These are phyloP conservation scores for Sarcophilus harrisii DNA, from an alignment of 2,797 vertebrate species.

Conservation along the genomic window DNA sequence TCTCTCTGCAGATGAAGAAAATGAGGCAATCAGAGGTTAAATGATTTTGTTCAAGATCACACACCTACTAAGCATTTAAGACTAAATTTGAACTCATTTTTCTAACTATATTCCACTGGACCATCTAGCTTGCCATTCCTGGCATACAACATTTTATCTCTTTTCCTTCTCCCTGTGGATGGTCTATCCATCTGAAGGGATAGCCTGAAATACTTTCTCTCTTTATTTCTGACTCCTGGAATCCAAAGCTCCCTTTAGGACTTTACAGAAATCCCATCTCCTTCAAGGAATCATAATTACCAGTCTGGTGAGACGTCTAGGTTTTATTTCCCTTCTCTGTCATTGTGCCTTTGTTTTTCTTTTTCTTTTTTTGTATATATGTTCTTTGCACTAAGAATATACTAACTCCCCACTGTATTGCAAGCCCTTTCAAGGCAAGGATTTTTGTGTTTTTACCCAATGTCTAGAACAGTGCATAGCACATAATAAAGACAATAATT, in stretches of 20 bases:
- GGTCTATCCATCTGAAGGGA: neutral
- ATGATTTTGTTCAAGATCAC: neutral
- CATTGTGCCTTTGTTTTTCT: neutral
- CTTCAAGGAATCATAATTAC: neutral
- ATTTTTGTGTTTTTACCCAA: conserved; percentile 2
- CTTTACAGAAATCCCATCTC: neutral
- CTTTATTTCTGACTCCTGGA: neutral
- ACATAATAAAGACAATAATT: neutral
- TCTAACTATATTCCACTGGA: neutral
- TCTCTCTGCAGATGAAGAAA: neutral
- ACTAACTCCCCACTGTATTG: neutral
- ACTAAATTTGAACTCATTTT: neutral
- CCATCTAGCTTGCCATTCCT: neutral
- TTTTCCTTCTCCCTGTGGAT: neutral
- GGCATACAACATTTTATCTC: neutral
- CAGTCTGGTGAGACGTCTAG: neutral
- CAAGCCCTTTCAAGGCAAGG: neutral
- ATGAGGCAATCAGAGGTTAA: neutral
- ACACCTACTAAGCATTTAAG: neutral
- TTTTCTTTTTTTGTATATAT: neutral
- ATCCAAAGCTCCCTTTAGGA: neutral
- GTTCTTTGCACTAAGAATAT: neutral
- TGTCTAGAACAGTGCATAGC: neutral
- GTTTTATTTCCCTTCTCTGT: neutral
- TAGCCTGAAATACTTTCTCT: neutral